Evolutionary conservation across 2,797 vertebrate genomes (phyloP), one percentile per base, ranked within the genome.

Genomic region (Tragelaphus eurycerus): DNA sequence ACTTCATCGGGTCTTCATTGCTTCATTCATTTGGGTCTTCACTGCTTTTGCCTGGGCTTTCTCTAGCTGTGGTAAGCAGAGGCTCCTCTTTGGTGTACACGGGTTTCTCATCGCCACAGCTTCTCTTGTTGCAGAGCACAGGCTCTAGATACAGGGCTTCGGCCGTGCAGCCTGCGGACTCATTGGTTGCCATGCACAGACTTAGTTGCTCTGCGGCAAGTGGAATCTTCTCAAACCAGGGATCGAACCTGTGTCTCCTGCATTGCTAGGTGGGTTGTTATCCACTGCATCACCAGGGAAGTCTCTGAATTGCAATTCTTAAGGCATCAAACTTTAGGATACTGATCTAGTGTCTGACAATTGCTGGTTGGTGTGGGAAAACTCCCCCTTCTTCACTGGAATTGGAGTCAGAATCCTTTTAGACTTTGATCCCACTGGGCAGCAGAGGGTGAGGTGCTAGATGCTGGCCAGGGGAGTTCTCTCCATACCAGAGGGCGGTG

Each of bases 341-440:
- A 64, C 19, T 29, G 34, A 46, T 15, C 19, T 52, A 17, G 31
- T 31, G 6, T 62, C 46, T 27, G 29, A 79, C 71, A 93, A 17
- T 13, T 78, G 71, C 57, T 78, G 52, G 25, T 62, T 43, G 17
- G 1, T 38, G 7, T 78, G 27, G 21, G 9, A 7, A 86, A 76
- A 27, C 4, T 5, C 62, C n/a, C 64, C 54, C 10, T 48, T 86
- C 34, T 25, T 64, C 27, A 5, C 62, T 3, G 0, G 7, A 87
- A 93, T 3, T 64, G n/a, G 34, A 93, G 29, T 81, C 50, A 88
- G 74, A 87, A 93, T 64, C 34, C 29, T 81, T 46, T 93, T 13
- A 82, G 38, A 12, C 7, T 23, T 23, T 14, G 9, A n/a, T 29
- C 12, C 64, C 25, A 1, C 21, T 25, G 46, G 71, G 57, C 7